A percentile compares a stretch with the other conserved stretches of the same genome.
Conservation (phyloP, 2,113 vertebrate species). For the Cebus imitator region DNA sequence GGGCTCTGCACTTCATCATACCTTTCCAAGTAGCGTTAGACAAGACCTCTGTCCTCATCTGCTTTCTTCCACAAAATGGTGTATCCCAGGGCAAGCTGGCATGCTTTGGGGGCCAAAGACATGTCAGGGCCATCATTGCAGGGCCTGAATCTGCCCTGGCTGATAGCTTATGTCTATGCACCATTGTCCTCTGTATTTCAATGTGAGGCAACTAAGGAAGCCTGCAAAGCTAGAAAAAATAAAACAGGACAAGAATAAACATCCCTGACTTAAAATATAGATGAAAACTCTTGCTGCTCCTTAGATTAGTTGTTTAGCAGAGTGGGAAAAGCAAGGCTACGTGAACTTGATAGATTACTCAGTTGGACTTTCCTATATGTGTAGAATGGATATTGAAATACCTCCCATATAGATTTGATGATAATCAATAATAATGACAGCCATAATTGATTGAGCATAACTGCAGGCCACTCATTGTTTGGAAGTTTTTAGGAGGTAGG, state of each 20-base stretch:
- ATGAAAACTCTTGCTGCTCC: not conserved
- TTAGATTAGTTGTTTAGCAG: not conserved
- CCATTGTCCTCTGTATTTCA: not conserved
- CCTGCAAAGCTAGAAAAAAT: not conserved
- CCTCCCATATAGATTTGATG: not conserved
- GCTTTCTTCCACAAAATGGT: not conserved
- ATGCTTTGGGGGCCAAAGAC: not conserved
- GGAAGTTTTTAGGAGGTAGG: not conserved
- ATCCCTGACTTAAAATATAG: not conserved
- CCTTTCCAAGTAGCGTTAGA: not conserved
- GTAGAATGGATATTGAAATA: not conserved
- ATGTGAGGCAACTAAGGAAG: not conserved
- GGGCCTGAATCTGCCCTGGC: not conserved
- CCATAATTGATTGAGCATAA: not conserved
- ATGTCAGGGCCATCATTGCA: not conserved
- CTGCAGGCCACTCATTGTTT: not conserved
- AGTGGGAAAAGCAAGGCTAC: not conserved
- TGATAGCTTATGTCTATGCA: not conserved
- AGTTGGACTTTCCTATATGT: not conserved
- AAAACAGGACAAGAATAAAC: not conserved
- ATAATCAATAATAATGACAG: not conserved
- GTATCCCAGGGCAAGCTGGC: not conserved
- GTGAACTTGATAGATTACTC: not conserved
- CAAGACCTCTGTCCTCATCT: rapidly evolving
- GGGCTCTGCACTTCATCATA: rapidly evolving